These are phyloP conservation scores for Gari tellinella DNA, from an alignment of 2,888 invertebrate species.

Conservation along the genomic window DNA sequence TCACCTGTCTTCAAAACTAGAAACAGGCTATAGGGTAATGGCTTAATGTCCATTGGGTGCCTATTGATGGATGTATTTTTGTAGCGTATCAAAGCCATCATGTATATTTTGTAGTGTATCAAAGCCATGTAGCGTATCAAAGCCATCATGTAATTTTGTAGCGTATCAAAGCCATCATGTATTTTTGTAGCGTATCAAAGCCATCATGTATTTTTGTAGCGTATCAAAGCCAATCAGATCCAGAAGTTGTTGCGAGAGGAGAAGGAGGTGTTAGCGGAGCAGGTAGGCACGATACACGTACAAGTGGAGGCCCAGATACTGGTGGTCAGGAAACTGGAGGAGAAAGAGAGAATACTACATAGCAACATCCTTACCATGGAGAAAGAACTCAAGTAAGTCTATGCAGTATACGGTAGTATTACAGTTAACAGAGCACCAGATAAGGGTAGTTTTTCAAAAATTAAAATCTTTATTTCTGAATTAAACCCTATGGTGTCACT, in stretches of 20 bases:
- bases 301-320: constrained; percentile 98
- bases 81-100: constrained; percentile 88
- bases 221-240: constrained; percentile 91
- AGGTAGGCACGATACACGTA: constrained; percentile 91
- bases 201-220: constrained; percentile 87
- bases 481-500: too few species aligned
- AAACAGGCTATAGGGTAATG: too few species aligned
- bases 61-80: too few species aligned
- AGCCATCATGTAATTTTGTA: too few species aligned
- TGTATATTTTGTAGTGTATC: constrained; percentile 80
- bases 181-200: constrained; percentile 82
- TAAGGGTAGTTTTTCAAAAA: too few species aligned
- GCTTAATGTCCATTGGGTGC: too few species aligned
- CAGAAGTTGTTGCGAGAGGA: constrained; percentile 97
- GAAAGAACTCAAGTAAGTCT: constrained; percentile 90
- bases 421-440: too few species aligned
- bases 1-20: too few species aligned
- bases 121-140: too few species aligned
- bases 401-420: too few species aligned
- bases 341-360: constrained; percentile 96
- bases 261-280: constrained; percentile 96
- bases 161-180: too few species aligned
- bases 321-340: constrained; percentile 96
- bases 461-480: too few species aligned
- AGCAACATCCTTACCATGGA: constrained; percentile 96